Percentiles rank a stretch among this genome's conserved stretches.
phyloP scores from a whole-genome alignment of 2,797 vertebrate genomes.

The Tokudaia tokunoshimensis region DNA sequence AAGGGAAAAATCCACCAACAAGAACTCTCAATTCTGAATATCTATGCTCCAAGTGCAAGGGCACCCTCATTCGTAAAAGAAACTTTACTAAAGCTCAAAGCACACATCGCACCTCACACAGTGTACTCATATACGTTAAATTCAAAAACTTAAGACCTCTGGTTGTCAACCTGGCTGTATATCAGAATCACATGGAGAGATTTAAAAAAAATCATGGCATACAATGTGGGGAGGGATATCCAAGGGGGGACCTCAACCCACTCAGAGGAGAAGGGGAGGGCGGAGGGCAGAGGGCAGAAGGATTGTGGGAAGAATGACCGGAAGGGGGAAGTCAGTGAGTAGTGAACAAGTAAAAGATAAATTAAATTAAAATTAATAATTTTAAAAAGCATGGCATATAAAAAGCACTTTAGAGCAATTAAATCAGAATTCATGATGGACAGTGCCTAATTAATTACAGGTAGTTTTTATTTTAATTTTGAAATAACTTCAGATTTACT shows the following conservation, averaged over 20 bases:
- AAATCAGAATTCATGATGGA: conserved; percentile 55
- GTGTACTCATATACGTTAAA: too few relatives aligned
- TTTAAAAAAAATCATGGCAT: conserved; percentile 47
- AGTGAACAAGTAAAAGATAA: background rate
- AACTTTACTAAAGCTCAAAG: too few relatives aligned
- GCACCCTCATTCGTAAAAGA: too few relatives aligned
- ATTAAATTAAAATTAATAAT: background rate
- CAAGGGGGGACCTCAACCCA: background rate
- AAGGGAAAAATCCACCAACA: too few relatives aligned
- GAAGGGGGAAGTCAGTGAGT: background rate
- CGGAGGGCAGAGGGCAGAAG: background rate
- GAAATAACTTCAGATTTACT: conserved; percentile 37
- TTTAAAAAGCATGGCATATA: conserved; percentile 41
- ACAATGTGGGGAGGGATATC: background rate
- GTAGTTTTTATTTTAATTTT: conserved; percentile 47
- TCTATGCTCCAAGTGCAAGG: too few relatives aligned
- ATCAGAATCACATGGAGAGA: conserved; percentile 31
- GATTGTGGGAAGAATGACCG: background rate
- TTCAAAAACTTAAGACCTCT: background rate
- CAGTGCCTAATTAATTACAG: background rate
- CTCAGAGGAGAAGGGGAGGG: background rate
- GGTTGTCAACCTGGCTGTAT: conserved; percentile 33
- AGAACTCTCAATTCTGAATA: too few relatives aligned
- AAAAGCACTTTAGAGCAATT: conserved; percentile 23
- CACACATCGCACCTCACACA: too few relatives aligned